Conservation (phyloP, 1,140 invertebrate species). For the Hycleus cichorii region DNA sequence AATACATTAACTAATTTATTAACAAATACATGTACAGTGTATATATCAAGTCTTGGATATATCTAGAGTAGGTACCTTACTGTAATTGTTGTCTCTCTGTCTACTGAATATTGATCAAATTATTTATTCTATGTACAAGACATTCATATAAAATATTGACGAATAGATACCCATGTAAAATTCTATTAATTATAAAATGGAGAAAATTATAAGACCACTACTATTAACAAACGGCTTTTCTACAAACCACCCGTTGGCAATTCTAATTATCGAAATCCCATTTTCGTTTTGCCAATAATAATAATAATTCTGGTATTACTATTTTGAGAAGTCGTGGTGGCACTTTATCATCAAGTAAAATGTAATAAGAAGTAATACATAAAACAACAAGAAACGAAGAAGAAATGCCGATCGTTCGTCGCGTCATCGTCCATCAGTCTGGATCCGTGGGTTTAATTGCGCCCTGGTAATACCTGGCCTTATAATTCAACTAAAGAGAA, state of each 20-base stretch:
- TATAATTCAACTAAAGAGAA: constrained; percentile 35
- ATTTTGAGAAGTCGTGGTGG: no score
- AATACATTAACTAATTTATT: constrained; percentile 29
- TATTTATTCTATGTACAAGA: constrained; percentile 7
- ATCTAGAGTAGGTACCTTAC: background rate
- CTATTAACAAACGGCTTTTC: no score
- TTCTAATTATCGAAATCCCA: no score
- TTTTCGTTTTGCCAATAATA: no score
- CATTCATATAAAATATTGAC: no score
- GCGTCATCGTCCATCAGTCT: constrained; percentile 38
- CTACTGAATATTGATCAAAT: constrained; percentile 9
- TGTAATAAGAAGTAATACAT: no score
- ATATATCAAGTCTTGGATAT: background rate
- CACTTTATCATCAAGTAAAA: no score
- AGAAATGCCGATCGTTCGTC: constrained; percentile 32
- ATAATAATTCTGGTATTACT: no score
- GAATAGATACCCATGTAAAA: no score
- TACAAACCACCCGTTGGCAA: no score
- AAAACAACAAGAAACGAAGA: background rate
- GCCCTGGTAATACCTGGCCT: constrained; percentile 30
- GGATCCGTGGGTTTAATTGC: constrained; percentile 39
- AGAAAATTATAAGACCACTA: no score
- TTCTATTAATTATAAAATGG: no score
- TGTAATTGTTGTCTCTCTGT: constrained; percentile 2
- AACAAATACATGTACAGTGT: constrained; percentile 19